phyloP scores from a whole-genome alignment of 1,140 invertebrate species.

The Melitaea cinxia region DNA sequence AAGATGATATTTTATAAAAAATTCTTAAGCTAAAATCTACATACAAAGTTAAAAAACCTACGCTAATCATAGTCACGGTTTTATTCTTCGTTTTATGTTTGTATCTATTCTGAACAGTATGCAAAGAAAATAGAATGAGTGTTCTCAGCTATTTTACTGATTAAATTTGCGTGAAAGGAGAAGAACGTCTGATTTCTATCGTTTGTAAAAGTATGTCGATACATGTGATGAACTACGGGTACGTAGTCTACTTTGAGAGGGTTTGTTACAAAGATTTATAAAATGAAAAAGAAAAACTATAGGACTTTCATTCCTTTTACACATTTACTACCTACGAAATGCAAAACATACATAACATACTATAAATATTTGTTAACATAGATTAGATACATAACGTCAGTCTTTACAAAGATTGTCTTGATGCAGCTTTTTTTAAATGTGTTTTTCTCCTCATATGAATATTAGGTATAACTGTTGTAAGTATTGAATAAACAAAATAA shows the following conservation, averaged over 20 bases:
- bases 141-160: background rate
- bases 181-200: background rate
- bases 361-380: too few species aligned
- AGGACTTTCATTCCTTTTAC: too few species aligned
- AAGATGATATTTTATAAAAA: too few species aligned
- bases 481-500: background rate
- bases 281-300: too few species aligned
- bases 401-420: too few species aligned
- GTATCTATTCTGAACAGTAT: background rate
- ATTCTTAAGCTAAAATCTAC: background rate
- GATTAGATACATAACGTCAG: too few species aligned
- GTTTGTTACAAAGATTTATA: background rate
- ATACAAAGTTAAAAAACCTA: background rate
- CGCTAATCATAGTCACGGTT: background rate
- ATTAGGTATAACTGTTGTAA: too few species aligned
- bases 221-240: background rate
- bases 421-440: too few species aligned
- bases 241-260: background rate
- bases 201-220: background rate
- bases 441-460: too few species aligned
- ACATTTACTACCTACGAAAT: too few species aligned
- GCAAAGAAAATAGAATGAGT: conserved; percentile 5
- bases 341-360: too few species aligned
- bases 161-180: conserved; percentile 5
- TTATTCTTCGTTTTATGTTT: background rate